These are phyloP conservation scores for Oenanthe melanoleuca DNA, from an alignment of 2,113 vertebrate genomes.

Conservation along the genomic window DNA sequence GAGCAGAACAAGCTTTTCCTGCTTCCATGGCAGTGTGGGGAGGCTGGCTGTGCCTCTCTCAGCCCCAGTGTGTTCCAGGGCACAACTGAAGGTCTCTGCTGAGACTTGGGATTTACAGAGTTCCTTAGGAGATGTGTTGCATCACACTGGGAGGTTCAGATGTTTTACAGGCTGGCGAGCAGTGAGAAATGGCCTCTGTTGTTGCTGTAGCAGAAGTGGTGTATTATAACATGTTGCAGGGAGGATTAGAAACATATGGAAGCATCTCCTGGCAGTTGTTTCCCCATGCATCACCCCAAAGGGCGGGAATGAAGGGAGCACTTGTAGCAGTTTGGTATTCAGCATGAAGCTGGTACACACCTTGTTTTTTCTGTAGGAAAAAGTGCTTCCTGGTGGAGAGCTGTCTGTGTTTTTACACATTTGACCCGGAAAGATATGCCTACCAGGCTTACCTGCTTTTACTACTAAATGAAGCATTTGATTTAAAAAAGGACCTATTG, in stretches of 20 bases:
- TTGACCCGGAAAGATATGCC: background rate
- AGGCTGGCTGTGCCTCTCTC: background rate
- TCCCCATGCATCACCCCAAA: fast-evolving
- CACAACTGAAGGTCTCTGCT: fast-evolving
- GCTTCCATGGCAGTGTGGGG: background rate
- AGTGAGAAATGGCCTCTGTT: background rate
- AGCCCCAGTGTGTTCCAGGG: background rate
- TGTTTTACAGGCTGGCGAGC: background rate
- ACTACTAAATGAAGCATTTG: background rate
- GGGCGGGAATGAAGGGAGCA: background rate
- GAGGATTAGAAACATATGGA: background rate
- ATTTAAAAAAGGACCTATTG: background rate
- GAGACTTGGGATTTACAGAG: background rate
- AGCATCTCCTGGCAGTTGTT: background rate
- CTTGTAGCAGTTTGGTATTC: background rate
- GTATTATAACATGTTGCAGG: background rate
- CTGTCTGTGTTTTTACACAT: background rate
- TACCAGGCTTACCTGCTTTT: background rate
- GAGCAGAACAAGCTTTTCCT: background rate
- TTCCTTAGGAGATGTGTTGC: background rate
- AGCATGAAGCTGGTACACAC: background rate
- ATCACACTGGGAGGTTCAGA: background rate
- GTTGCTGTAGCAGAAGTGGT: background rate
- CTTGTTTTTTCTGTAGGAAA: background rate
- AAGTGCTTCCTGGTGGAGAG: background rate